Conservation (phyloP, 2,888 invertebrate genomes). For the Archips xylosteana region DNA sequence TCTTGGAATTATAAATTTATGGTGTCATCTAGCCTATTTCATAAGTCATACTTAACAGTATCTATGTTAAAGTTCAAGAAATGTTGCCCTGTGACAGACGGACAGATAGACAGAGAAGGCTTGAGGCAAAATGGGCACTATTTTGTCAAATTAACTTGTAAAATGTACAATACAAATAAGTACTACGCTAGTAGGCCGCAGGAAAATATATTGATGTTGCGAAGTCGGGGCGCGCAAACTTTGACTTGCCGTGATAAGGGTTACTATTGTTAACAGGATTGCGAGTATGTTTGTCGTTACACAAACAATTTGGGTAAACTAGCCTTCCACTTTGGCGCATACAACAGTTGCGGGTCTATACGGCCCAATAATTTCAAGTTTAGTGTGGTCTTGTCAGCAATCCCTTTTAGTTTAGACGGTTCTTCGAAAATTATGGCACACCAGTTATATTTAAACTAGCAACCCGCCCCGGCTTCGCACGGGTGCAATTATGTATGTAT, state of each 20-base stretch:
- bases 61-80: no score
- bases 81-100: no score
- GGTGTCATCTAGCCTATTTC: no score
- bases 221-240: slow-evolving; percentile 9
- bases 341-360: background rate
- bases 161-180: background rate
- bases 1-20: no score
- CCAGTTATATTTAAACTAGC: no score
- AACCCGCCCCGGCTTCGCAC: no score
- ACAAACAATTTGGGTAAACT: slow-evolving; percentile 22
- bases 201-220: slow-evolving; percentile 1
- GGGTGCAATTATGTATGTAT: no score
- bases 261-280: slow-evolving; percentile 22
- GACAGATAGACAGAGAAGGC: no score
- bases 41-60: no score
- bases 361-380: background rate
- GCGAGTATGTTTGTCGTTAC: slow-evolving; percentile 14
- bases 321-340: slow-evolving; percentile 1
- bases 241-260: slow-evolving; percentile 32
- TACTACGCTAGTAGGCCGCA: background rate
- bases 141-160: no score
- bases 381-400: background rate
- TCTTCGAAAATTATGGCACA: background rate
- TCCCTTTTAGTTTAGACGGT: background rate
- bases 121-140: no score